Percentiles rank a stretch among this genome's conserved stretches.
Conservation (phyloP, 2,888 invertebrate genomes). For the Phyto melanocephala region DNA sequence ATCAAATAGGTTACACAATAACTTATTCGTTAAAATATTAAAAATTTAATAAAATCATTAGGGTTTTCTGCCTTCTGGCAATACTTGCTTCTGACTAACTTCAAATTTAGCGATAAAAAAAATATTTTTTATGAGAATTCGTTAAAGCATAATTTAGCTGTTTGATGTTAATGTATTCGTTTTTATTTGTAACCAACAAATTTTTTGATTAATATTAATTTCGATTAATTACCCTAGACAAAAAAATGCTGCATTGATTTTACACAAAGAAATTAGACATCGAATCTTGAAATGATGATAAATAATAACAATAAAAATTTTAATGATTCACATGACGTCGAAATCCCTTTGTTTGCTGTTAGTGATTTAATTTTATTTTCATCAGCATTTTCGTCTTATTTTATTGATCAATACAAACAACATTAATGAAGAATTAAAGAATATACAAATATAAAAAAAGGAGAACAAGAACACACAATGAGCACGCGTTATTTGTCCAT, state of each 20-base stretch:
- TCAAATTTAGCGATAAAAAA: too few relatives aligned
- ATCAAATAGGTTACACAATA: too few relatives aligned
- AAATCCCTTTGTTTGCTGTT: background rate
- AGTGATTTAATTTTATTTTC: background rate
- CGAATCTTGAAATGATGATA: background rate
- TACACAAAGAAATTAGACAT: background rate
- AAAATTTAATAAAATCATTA: too few relatives aligned
- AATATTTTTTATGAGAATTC: too few relatives aligned
- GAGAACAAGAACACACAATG: conserved; percentile 28
- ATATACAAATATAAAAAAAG: background rate
- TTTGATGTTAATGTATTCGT: background rate
- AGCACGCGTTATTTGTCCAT: conserved; percentile 47
- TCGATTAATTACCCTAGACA: conserved; percentile 33
- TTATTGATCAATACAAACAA: conserved; percentile 26
- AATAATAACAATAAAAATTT: conserved; percentile 29
- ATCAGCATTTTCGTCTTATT: background rate
- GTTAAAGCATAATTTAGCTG: background rate
- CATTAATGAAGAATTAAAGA: conserved; percentile 7
- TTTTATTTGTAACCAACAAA: background rate
- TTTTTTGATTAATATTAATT: conserved; percentile 11
- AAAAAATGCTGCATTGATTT: conserved; percentile 36
- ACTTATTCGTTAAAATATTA: too few relatives aligned
- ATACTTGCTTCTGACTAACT: too few relatives aligned
- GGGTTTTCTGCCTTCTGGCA: too few relatives aligned
- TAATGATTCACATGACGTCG: conserved; percentile 27